Evolutionary conservation across 37 sponge, comb jelly and placozoan species (phyloP), one percentile per base, ranked within the genome.

Genomic region (Chondrosia reniformis): DNA sequence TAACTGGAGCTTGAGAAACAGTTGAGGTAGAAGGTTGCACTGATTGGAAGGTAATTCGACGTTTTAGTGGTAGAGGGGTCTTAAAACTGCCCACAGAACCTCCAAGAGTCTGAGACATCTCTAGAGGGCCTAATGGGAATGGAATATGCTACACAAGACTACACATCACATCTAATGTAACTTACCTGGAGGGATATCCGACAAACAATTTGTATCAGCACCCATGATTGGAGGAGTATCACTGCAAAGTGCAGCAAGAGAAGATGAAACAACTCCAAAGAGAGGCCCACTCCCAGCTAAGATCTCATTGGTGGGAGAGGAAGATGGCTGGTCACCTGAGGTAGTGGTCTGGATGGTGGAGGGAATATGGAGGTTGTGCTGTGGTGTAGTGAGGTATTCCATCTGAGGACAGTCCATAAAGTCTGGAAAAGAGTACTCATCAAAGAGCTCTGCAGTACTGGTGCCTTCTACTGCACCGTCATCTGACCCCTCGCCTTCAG

Each of bases 1-100:
- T 90, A 49, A 90, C 78, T 63, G 74, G 65, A 59, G 59, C 79
- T 22, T 41, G 42, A 7, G 45, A 21, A 0, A 4, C 52, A 49
- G 52, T 49, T 10, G 52, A 49, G 52, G 52, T 49, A 15, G 52
- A 15, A 22, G 15, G 10, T 10, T 49, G 52, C 52, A 49, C 52
- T 49, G 52, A 15, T 10, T 19, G 52, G 52, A 49, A 49, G 52
- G 52, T 15, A 15, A 49, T 10, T 49, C 52, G n/a, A n/a, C n/a
- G n/a, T n/a, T n/a, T 19, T 49, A 49, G 52, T 15, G 15, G 52
- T 10, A 49, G 15, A 49, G 15, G 15, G 52, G 52, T 49, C 52
- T 49, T 49, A 15, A 49, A 10, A 49, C 52, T 19, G n/a, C n/a
- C 52, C 52, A 49, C 10, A 49, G 15, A 49, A 49, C 52, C 52